Percentiles rank a stretch among this genome's conserved stretches.
Evolutionary conservation across 2,888 invertebrate species (phyloP).

Genomic region (Deilephila elpenor): DNA sequence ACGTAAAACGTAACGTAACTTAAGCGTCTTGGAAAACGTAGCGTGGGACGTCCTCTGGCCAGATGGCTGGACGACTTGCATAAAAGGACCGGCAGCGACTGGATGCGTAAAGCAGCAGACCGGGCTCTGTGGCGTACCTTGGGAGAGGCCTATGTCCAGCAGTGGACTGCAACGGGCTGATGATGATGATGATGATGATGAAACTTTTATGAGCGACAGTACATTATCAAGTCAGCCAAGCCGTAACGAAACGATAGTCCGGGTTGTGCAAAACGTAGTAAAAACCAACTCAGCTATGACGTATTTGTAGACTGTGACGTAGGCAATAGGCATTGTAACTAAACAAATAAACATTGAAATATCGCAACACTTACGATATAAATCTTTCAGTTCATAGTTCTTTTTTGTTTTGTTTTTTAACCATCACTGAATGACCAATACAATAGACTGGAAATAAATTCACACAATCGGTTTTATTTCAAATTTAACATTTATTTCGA

Average conservation of each 20-base stretch:
- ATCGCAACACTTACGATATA: neutral
- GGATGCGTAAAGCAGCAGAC: too few species aligned
- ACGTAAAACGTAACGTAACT: too few species aligned
- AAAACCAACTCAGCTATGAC: constrained; percentile 19
- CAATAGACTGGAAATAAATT: neutral
- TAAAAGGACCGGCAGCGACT: too few species aligned
- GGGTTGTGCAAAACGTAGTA: constrained; percentile 25
- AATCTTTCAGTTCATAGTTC: neutral
- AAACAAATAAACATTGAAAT: constrained; percentile 20
- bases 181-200: too few species aligned
- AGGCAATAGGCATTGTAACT: constrained; percentile 2
- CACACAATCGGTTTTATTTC: neutral
- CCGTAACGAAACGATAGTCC: constrained; percentile 21
- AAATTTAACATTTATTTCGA: too few species aligned
- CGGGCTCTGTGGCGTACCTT: too few species aligned
- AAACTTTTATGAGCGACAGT: neutral
- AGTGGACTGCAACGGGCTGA: too few species aligned
- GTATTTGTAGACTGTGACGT: constrained; percentile 16
- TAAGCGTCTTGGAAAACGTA: too few species aligned
- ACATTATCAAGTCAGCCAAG: neutral
- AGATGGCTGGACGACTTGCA: too few species aligned
- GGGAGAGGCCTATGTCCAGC: too few species aligned
- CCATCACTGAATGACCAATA: neutral
- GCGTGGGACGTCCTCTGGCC: too few species aligned
- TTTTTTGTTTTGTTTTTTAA: neutral